These are phyloP conservation scores for Lordiphosa fenestrarum DNA, from an alignment of 2,888 invertebrate species.

Conservation along the genomic window DNA sequence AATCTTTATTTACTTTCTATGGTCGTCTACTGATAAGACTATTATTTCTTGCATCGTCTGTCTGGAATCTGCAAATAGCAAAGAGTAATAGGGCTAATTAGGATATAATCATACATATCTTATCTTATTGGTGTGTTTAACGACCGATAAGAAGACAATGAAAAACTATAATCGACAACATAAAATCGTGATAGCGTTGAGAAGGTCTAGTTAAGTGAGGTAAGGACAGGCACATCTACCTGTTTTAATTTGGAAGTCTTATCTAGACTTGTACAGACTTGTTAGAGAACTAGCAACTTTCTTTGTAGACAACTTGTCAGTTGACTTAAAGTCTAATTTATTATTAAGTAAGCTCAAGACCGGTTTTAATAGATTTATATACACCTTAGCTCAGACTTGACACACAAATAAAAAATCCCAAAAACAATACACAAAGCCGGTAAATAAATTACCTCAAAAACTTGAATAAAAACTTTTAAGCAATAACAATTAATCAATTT, in stretches of 20 bases:
- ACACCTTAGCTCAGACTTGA: constrained; percentile 31
- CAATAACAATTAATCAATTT: constrained; percentile 25
- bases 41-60: constrained; percentile 37
- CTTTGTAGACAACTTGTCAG: too few species aligned
- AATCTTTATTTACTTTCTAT: constrained; percentile 2
- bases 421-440: constrained; percentile 7
- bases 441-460: constrained; percentile 13
- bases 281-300: not conserved
- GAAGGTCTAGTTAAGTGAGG: constrained; percentile 16
- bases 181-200: constrained; percentile 17
- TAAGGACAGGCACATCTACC: constrained; percentile 1
- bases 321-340: too few species aligned
- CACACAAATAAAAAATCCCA: constrained; percentile 44
- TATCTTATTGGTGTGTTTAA: constrained; percentile 11
- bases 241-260: constrained; percentile 8
- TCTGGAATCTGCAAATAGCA: constrained; percentile 30
- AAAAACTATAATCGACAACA: constrained; percentile 25
- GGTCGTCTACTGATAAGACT: constrained; percentile 30
- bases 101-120: constrained; percentile 29
- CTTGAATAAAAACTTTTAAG: constrained; percentile 13
- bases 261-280: constrained; percentile 1
- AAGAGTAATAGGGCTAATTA: constrained; percentile 17
- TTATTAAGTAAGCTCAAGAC: too few species aligned
- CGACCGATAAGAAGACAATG: constrained; percentile 29
- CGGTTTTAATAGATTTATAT: too few species aligned